Base-by-base conservation (phyloP, 2,888 invertebrate species). In the Flexamia atlantica region DNA sequence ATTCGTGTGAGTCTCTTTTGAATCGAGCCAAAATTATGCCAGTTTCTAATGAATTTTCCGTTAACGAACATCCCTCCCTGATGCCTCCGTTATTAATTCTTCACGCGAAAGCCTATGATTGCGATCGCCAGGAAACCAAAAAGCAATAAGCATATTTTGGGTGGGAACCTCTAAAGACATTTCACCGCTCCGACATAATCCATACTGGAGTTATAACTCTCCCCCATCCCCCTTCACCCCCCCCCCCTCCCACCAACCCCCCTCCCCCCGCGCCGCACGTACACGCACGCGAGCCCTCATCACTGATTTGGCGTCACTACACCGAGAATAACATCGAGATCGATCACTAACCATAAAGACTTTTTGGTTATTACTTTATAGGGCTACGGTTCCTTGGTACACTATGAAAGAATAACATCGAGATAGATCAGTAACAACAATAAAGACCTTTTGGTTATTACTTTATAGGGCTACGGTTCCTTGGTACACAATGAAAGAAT, bases 161-260 rank as follows among this genome's bases (percentile, higher is more conserved):
- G 30, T 64, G 30, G 64, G 30, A 64, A 64, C 64, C 64, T 64
- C 64, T 64, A 28, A 64, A 64, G 64, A 64, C 28, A 30, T 64
- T 64, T 64, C 64, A 64, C 64, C 64, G 64, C 64, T 30, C 64
- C 64, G 64, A 64, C 64, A 64, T 64, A 64, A 64, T 64, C 64
- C 64, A 64, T 64, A 64, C 64, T 64, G 64, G 64, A 64, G 64
- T 64, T 79, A 79, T 46, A 40, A 79, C 79, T 40, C 79, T 32
- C 40, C 17, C 79, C 30, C 25, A 23, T n/a, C n/a, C 7, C n/a
- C 79, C n/a, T n/a, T n/a, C 23, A 23, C 50, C n/a, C 79, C 7
- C 25, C 10, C 76, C 30, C 72, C 5, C 7, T 2, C 72, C 25
- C 74, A 28, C 74, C 30, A 1, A 40, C n/a, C 7, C 46, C 32